Conservation (phyloP, 2,888 invertebrate genomes). For the Agriotes lineatus region DNA sequence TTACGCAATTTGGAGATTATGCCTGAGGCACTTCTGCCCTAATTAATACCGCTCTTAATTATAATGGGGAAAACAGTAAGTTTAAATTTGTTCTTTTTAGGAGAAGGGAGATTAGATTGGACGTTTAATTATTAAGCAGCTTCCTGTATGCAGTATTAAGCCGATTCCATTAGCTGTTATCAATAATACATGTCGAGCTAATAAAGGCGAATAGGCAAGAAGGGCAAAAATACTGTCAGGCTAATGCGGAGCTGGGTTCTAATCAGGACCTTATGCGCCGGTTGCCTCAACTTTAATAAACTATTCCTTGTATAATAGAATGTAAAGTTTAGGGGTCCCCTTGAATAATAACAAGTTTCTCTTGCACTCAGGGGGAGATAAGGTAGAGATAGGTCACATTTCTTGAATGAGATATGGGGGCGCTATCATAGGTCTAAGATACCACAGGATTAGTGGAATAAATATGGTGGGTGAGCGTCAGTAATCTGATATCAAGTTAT, state of each 20-base stretch:
- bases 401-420: constrained; percentile 31
- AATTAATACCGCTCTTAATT: too few species aligned
- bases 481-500: constrained; percentile 28
- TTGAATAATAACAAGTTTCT: constrained; percentile 36
- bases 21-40: too few species aligned
- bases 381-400: constrained; percentile 34
- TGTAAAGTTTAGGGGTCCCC: constrained; percentile 12
- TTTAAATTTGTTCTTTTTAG: too few species aligned
- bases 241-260: background rate
- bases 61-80: too few species aligned
- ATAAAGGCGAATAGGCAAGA: background rate
- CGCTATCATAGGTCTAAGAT: constrained; percentile 32
- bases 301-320: constrained; percentile 22
- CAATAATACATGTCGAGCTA: too few species aligned
- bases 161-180: too few species aligned
- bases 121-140: too few species aligned
- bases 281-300: constrained; percentile 15
- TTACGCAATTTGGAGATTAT: too few species aligned
- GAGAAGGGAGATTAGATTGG: too few species aligned
- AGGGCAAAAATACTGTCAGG: background rate
- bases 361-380: constrained; percentile 24
- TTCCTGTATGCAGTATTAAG: too few species aligned
- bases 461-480: constrained; percentile 29
- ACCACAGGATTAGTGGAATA: constrained; percentile 27
- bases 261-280: constrained; percentile 1